A percentile compares a stretch with the other conserved stretches of the same genome.
Conservation (phyloP, 2,797 vertebrate genomes). For the Tenualosa thibaudeaui region DNA sequence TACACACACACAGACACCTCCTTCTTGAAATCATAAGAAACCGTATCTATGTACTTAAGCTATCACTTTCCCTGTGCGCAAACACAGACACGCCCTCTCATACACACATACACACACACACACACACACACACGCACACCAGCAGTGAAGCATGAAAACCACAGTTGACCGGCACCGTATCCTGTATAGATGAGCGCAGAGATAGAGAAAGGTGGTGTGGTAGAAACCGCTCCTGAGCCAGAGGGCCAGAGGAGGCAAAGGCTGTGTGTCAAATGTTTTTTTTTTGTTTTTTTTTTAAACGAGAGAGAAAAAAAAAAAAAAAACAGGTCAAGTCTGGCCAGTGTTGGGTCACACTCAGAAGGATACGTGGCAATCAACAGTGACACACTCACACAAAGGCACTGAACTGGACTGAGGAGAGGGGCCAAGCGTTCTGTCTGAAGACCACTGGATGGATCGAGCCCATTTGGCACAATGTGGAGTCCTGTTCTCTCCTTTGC, state of each 20-base stretch:
- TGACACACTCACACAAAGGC: slow-evolving; percentile 83
- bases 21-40: slow-evolving; percentile 12
- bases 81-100: not conserved
- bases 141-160: slow-evolving; percentile 9
- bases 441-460: not conserved
- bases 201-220: not conserved
- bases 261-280: not conserved
- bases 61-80: not conserved
- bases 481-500: slow-evolving; percentile 5
- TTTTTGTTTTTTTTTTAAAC: too few relatives aligned
- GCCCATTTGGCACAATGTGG: not conserved
- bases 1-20: slow-evolving; percentile 42
- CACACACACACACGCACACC: not conserved
- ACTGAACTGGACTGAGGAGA: slow-evolving; percentile 70
- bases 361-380: slow-evolving; percentile 76
- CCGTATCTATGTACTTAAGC: not conserved
- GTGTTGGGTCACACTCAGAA: slow-evolving; percentile 47
- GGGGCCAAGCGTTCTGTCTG: slow-evolving; percentile 44
- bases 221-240: not conserved
- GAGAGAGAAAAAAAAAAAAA: not conserved
- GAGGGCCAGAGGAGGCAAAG: not conserved
- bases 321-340: slow-evolving; percentile 23
- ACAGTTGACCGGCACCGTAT: slow-evolving; percentile 9
- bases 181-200: not conserved
- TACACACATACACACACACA: not conserved